Base-by-base conservation (phyloP, 1,140 invertebrate species). In the Drosophila sp. region DNA sequence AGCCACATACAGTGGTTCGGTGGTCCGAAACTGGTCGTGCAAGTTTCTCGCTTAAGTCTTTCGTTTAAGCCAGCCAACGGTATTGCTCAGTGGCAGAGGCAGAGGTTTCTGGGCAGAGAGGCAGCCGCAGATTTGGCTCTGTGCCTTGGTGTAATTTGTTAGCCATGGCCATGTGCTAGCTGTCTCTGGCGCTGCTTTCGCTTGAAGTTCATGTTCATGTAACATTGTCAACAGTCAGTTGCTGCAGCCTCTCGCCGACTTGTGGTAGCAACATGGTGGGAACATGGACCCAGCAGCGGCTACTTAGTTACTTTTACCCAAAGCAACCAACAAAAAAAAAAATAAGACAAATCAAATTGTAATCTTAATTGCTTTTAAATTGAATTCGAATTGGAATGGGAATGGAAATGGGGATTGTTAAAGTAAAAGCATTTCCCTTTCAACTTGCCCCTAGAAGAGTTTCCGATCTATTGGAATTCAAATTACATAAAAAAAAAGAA, bases 11-110 rank as follows among this genome's bases (percentile, higher is more conserved):
- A 30, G 72, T 17, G 17, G 17, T 60, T 72, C 61, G 60, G 57
- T 72, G 55, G 55, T 40, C 60, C 38, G 74, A 76, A 81, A 91
- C 90, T 85, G 80, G 90, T 90, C 86, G 77, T 55, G 83, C 90
- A 87, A 82, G 90, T 91, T 91, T 91, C 75, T 91, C 84, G 87
- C 83, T 75, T 91, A 76, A 91, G 90, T 91, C 86, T 91, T 91
- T 91, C 90, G 80, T 91, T 91, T 91, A 71, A 17, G 76, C 56
- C 76, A 69, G 72, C 70, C 81, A 90, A 89, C 84, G 84, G 84
- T 79, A 87, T 89, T 67, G 76, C 67, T 69, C 75, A 66, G 81
- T 64, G 66, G 68, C 38, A 60, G 25, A 27, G 2, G 33, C 30
- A 30, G 30, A 44, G 47, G 7, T 58, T 23, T 35, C 60, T 17